Percentiles rank a stretch among this genome's conserved stretches.
Conservation (phyloP, 2,797 vertebrate species). For the Poecilia picta region DNA sequence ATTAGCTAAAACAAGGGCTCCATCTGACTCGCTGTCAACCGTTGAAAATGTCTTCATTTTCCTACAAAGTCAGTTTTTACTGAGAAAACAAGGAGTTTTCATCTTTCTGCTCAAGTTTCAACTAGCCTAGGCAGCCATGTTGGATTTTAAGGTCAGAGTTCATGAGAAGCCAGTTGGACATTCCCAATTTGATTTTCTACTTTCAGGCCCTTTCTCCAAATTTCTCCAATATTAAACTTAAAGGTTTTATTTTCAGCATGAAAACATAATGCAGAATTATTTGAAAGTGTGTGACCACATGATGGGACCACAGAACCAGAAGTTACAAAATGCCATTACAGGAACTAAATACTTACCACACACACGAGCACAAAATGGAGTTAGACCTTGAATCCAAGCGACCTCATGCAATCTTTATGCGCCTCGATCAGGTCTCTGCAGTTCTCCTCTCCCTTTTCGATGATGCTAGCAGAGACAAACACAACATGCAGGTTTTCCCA, state of each 20-base stretch:
- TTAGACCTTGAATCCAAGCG: constrained; percentile 96
- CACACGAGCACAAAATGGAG: constrained; percentile 14
- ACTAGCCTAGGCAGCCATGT: background rate
- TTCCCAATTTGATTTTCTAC: background rate
- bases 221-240: background rate
- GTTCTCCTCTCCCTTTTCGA: constrained; percentile 93
- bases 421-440: constrained; percentile 92
- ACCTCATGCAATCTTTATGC: constrained; percentile 97
- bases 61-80: background rate
- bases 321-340: background rate
- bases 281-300: background rate
- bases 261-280: background rate
- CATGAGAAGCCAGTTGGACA: background rate
- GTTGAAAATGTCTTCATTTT: background rate
- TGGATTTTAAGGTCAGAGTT: background rate
- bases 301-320: background rate
- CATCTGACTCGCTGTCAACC: background rate
- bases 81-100: background rate
- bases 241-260: background rate
- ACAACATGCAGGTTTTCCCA: background rate
- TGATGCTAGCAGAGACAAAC: constrained; percentile 83
- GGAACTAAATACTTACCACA: constrained; percentile 63
- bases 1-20: background rate
- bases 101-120: background rate
- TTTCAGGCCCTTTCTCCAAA: background rate